Evolutionary conservation across 2,888 invertebrate genomes (phyloP).

Genomic region (Strigamia crassipes): DNA sequence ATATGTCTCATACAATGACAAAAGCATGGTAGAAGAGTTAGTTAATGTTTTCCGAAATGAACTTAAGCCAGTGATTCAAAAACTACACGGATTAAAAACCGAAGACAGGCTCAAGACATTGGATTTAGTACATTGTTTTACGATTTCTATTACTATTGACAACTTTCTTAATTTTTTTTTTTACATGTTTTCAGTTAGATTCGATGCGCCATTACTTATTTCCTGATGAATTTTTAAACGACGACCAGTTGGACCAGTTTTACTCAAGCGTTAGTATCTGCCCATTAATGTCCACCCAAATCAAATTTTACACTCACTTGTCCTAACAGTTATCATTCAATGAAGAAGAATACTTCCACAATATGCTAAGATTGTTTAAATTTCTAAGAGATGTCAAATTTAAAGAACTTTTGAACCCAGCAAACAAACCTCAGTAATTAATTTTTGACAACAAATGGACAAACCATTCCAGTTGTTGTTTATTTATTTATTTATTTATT

Average conservation of each 20-base stretch:
- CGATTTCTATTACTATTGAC: not conserved
- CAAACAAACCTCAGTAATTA: not conserved
- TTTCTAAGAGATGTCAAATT: not conserved
- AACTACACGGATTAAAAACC: slow-evolving; percentile 1
- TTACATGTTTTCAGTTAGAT: not conserved
- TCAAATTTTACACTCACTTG: not conserved
- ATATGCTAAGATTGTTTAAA: not conserved
- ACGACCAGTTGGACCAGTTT: not conserved
- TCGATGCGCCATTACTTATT: not conserved
- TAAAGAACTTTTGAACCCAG: not conserved
- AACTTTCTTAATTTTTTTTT: not conserved
- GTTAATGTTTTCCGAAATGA: not conserved
- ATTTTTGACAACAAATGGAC: not conserved
- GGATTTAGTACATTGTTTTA: not conserved
- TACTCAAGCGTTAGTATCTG: not conserved
- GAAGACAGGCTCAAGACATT: not conserved
- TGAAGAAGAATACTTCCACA: not conserved
- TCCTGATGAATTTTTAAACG: slow-evolving; percentile 6
- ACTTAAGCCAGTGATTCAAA: not conserved
- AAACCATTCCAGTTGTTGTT: not conserved
- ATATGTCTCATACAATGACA: not conserved
- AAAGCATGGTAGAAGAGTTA: not conserved
- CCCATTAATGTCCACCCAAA: not conserved
- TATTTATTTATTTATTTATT: not conserved
- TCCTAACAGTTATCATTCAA: not conserved